phyloP scores from a whole-genome alignment of 2,113 vertebrate species.

The Gymnocephalus cernua region DNA sequence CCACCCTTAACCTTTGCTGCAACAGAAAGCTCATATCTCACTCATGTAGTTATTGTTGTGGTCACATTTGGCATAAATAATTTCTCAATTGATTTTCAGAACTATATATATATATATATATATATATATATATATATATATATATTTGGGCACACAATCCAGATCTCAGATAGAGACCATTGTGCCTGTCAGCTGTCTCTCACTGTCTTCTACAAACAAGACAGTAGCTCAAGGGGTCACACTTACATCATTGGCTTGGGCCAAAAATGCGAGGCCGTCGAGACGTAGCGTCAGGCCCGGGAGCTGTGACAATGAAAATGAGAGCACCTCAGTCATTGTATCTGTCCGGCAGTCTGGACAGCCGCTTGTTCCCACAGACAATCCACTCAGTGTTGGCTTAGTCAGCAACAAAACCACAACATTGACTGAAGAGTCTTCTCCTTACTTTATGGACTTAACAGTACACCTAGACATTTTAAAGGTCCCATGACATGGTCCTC shows the following conservation, averaged over 20 bases:
- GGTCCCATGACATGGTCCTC: no score
- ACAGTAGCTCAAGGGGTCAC: constrained; percentile 51
- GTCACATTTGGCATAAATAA: not conserved
- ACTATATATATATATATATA: not conserved
- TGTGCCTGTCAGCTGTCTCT: constrained; percentile 29
- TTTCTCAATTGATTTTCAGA: no score
- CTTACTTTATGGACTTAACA: constrained; percentile 18
- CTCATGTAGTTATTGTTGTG: not conserved
- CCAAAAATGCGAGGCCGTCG: constrained; percentile 60
- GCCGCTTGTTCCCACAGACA: constrained; percentile 69
- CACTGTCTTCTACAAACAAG: constrained; percentile 50
- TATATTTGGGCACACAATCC: not conserved
- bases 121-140: not conserved
- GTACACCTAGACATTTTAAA: constrained; percentile 16
- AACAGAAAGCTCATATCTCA: constrained; percentile 24
- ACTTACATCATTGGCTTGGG: constrained; percentile 59
- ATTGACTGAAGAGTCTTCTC: constrained; percentile 33
- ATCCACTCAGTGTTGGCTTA: constrained; percentile 69
- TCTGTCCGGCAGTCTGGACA: constrained; percentile 67
- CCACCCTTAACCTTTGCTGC: constrained; percentile 37
- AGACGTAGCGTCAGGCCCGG: constrained; percentile 75
- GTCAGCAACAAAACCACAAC: constrained; percentile 61
- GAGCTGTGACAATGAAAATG: constrained; percentile 72
- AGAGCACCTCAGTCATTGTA: constrained; percentile 72
- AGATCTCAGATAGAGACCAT: constrained; percentile 33